A percentile compares a stretch with the other conserved stretches of the same genome.
These are phyloP conservation scores for Coryphaenoides rupestris DNA, from an alignment of 2,113 vertebrate genomes.

Conservation along the genomic window DNA sequence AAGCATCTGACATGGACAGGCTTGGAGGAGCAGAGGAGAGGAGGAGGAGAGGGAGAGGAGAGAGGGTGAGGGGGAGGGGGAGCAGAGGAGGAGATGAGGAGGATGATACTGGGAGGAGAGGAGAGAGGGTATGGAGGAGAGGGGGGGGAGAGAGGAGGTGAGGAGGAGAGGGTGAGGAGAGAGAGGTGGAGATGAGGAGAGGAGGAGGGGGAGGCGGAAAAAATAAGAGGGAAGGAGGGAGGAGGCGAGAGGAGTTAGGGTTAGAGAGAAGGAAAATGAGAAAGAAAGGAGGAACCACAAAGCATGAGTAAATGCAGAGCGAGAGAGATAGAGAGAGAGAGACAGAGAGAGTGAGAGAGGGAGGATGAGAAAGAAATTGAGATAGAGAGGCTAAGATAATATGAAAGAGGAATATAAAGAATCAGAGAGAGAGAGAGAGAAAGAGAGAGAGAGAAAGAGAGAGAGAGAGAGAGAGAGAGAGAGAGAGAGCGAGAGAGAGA, in stretches of 20 bases:
- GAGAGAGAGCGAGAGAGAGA: constrained; percentile 3
- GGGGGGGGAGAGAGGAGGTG: background rate
- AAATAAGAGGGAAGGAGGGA: constrained; percentile 8
- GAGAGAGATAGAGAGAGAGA: constrained; percentile 17
- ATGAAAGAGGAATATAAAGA: background rate
- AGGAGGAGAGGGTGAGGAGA: background rate
- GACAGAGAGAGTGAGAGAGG: background rate
- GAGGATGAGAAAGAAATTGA: background rate
- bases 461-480: constrained; percentile 31
- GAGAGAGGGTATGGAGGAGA: constrained; percentile 19
- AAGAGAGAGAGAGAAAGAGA: constrained; percentile 1
- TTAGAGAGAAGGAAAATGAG: constrained; percentile 31
- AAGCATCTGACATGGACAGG: constrained; percentile 28
- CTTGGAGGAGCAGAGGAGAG: constrained; percentile 37
- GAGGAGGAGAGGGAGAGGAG: constrained; percentile 42
- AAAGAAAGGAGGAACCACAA: constrained; percentile 15
- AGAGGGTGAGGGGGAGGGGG: constrained; percentile 22
- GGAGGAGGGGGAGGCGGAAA: background rate
- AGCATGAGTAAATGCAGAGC: too few relatives aligned
- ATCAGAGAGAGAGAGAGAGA: constrained; percentile 1
- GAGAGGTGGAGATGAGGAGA: background rate
- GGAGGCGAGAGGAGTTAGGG: constrained; percentile 44
- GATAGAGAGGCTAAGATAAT: background rate
- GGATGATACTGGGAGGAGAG: constrained; percentile 28
- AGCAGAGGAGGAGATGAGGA: constrained; percentile 39